Evolutionary conservation across 2,797 vertebrate genomes (phyloP).

Genomic region (Cichlasoma orientale): DNA sequence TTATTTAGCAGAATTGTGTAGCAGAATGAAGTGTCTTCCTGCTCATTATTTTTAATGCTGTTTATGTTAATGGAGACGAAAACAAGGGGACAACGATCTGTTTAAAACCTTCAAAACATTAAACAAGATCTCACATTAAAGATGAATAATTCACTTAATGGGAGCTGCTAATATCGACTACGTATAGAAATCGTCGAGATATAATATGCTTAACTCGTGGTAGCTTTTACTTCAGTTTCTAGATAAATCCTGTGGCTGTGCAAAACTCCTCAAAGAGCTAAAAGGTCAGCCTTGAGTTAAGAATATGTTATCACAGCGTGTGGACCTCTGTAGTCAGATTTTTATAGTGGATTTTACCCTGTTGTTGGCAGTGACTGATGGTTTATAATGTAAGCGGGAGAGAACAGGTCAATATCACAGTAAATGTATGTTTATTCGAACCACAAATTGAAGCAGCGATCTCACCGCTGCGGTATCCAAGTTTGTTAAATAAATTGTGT

Average conservation of each 20-base stretch:
- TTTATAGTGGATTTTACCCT: neutral
- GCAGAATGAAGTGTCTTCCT: neutral
- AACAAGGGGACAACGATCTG: neutral
- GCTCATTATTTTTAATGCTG: neutral
- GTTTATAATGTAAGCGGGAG: neutral
- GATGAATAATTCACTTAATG: neutral
- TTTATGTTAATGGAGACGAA: neutral
- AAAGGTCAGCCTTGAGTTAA: rapidly evolving
- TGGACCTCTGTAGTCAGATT: neutral
- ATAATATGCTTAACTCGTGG: neutral
- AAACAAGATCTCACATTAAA: neutral
- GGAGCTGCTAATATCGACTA: neutral
- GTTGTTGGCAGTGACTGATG: neutral
- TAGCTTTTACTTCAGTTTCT: neutral
- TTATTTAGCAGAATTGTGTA: neutral
- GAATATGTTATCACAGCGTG: too few species aligned
- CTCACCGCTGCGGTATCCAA: neutral
- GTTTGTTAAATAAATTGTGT: neutral
- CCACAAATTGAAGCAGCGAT: neutral
- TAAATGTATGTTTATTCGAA: constrained; percentile 1
- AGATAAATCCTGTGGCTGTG: neutral
- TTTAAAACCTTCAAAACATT: neutral
- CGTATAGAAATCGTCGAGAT: neutral
- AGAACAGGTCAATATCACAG: neutral
- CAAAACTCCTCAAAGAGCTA: rapidly evolving